phyloP scores from a whole-genome alignment of 2,113 vertebrate species.

The Cyanoderma ruficeps region DNA sequence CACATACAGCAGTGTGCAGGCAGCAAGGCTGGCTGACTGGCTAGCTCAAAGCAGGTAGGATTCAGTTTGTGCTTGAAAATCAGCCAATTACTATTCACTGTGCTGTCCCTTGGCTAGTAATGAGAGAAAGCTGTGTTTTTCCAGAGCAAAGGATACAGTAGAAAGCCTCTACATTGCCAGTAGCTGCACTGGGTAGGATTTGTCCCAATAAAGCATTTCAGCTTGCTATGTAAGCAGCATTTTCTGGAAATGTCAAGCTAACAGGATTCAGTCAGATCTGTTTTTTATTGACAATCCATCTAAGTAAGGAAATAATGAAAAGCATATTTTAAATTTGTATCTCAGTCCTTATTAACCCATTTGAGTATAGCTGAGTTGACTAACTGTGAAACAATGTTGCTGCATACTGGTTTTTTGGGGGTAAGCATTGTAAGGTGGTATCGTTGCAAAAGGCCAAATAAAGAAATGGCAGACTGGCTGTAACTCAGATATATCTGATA shows the following conservation, averaged over 20 bases:
- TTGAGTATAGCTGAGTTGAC: not conserved
- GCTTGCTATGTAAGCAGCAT: not conserved
- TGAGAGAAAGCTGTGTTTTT: slow-evolving; percentile 19
- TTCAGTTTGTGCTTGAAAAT: slow-evolving; percentile 51
- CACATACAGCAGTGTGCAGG: not conserved
- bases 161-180: not conserved
- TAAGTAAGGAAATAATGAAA: not conserved
- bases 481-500: not conserved
- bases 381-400: not conserved
- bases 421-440: not conserved
- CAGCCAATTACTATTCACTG: slow-evolving; percentile 39
- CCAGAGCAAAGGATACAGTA: not conserved
- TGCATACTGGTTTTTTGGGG: not conserved
- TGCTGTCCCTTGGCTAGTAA: slow-evolving; percentile 28
- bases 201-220: not conserved
- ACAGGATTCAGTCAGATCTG: slow-evolving; percentile 21
- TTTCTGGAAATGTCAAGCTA: slow-evolving; percentile 17
- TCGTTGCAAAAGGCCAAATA: not conserved
- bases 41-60: slow-evolving; percentile 1
- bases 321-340: not conserved
- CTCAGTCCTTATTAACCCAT: not conserved
- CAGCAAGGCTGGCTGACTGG: slow-evolving; percentile 1
- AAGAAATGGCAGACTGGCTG: not conserved
- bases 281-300: slow-evolving; percentile 28
- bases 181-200: not conserved